Conservation (phyloP, 2,113 vertebrate species). For the Oryctolagus cuniculus region mOryCun1.1 NC_091433.1:39409501-39410000, state of each 20-base stretch:
- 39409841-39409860: too few relatives aligned
- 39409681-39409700: neutral
- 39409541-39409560: neutral
- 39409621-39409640: conserved; percentile 40
- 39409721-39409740: neutral
- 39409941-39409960: too few relatives aligned
- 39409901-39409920: too few relatives aligned
- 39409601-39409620: neutral
- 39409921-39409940: too few relatives aligned
- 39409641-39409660: neutral
- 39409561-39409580: neutral
- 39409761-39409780: neutral
- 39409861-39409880: too few relatives aligned
- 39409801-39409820: too few relatives aligned
- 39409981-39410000: too few relatives aligned
- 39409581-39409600: neutral
- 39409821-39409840: too few relatives aligned
- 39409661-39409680: neutral
- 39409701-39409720: neutral
- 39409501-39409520: neutral
- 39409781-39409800: neutral
- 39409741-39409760: neutral
- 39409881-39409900: too few relatives aligned
- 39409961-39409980: too few relatives aligned
- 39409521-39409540: neutral